Percentiles rank a stretch among this genome's conserved stretches.
phyloP scores from a whole-genome alignment of 2,888 invertebrate species.

The Stenotaenia linearis region DNA sequence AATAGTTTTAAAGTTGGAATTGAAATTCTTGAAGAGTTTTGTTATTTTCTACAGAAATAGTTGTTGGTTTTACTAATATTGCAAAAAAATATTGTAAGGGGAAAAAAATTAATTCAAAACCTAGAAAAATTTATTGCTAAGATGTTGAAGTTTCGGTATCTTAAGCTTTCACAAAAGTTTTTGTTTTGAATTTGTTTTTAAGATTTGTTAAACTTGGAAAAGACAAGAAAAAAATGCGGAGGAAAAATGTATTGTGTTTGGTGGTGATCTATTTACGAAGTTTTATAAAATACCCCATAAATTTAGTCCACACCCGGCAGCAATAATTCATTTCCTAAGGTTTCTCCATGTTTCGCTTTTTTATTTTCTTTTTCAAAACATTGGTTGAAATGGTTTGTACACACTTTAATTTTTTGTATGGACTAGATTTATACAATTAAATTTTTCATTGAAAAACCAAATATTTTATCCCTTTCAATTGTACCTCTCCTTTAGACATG shows the following conservation, averaged over 20 bases:
- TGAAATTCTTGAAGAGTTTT: background rate
- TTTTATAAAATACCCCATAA: conserved; percentile 26
- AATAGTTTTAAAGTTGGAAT: background rate
- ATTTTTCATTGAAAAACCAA: no score
- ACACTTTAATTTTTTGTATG: background rate
- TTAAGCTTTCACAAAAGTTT: background rate
- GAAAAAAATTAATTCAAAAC: background rate
- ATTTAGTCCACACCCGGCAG: conserved; percentile 24
- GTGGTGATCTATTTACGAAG: conserved; percentile 23
- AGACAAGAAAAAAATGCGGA: background rate
- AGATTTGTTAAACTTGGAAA: conserved; percentile 26
- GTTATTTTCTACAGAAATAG: no score
- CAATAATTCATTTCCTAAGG: conserved; percentile 26
- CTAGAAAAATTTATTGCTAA: background rate
- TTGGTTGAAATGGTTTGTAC: background rate
- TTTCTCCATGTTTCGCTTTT: conserved; percentile 8
- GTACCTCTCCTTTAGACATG: no score
- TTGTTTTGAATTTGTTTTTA: background rate
- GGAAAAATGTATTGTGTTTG: conserved; percentile 11
- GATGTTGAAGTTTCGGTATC: background rate
- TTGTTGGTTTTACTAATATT: no score
- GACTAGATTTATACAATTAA: background rate
- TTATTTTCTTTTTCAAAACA: background rate
- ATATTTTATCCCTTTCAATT: no score
- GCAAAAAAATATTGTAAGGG: no score